phyloP scores from a whole-genome alignment of 2,797 vertebrate species.

The Rhabdomys pumilio region DNA sequence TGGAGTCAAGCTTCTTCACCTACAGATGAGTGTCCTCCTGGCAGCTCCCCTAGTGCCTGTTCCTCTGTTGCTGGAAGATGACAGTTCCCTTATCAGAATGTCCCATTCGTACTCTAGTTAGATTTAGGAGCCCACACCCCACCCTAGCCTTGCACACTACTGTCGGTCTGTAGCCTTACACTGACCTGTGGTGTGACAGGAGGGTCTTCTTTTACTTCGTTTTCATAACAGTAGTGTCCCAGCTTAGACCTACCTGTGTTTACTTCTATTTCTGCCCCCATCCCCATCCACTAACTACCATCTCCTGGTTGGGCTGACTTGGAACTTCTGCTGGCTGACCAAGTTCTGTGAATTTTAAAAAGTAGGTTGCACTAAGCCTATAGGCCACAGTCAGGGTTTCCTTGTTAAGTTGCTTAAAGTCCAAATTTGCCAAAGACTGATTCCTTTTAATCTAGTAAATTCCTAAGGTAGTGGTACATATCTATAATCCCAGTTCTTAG shows the following conservation, averaged over 20 bases:
- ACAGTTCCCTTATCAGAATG: neutral
- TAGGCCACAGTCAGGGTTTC: neutral
- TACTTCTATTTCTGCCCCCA: neutral
- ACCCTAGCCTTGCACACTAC: neutral
- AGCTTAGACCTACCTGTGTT: neutral
- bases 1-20: neutral
- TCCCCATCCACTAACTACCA: neutral
- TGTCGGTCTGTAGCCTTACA: neutral
- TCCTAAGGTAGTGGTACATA: neutral
- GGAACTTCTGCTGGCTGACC: conserved; percentile 4
- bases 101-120: neutral
- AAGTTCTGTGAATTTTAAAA: neutral
- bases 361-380: conserved; percentile 23
- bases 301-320: neutral
- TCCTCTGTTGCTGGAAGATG: neutral
- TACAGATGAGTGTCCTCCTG: neutral
- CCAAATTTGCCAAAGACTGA: neutral
- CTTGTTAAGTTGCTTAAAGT: neutral
- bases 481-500: neutral
- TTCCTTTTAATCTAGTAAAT: conserved; percentile 4
- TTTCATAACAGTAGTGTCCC: neutral
- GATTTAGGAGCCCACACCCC: neutral
- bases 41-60: accelerated
- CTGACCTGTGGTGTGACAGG: neutral
- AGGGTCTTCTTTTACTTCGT: neutral